Percentiles rank a stretch among this genome's conserved stretches.
phyloP scores from a whole-genome alignment of 2,797 vertebrate species.

The Rhynchotus rufescens region DNA sequence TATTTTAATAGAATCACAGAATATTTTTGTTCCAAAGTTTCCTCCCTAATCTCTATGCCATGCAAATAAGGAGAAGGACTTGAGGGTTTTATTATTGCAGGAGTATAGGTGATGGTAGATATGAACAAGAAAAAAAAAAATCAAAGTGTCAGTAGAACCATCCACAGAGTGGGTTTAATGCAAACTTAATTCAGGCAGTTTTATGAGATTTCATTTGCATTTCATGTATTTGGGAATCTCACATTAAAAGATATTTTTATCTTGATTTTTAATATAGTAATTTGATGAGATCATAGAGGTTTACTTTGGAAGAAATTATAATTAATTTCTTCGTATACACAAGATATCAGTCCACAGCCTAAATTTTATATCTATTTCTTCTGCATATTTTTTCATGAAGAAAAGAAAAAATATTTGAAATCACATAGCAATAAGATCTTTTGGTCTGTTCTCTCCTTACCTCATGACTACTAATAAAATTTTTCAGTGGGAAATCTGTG shows the following conservation, averaged over 20 bases:
- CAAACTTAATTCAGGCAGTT: neutral
- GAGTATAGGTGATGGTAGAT: neutral
- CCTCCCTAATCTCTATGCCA: neutral
- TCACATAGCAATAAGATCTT: neutral
- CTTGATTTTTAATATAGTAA: neutral
- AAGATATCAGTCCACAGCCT: neutral
- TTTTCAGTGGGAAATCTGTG: neutral
- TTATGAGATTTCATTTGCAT: slow-evolving; percentile 22
- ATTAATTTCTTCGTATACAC: neutral
- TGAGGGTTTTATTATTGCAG: neutral
- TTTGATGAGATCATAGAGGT: slow-evolving; percentile 3
- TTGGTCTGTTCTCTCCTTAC: neutral
- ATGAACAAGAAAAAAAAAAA: neutral
- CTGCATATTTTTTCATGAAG: neutral
- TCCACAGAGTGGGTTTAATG: neutral
- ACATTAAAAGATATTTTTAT: slow-evolving; percentile 16
- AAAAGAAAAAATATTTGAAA: neutral
- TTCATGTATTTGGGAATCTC: neutral
- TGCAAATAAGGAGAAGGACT: neutral
- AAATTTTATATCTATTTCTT: neutral
- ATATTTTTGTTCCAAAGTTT: neutral
- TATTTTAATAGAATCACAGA: neutral
- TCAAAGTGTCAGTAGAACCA: neutral
- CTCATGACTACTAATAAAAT: neutral
- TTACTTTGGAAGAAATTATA: neutral